Base-by-base conservation (phyloP, 2,113 vertebrate species). In the Chaetura pelagica region DNA sequence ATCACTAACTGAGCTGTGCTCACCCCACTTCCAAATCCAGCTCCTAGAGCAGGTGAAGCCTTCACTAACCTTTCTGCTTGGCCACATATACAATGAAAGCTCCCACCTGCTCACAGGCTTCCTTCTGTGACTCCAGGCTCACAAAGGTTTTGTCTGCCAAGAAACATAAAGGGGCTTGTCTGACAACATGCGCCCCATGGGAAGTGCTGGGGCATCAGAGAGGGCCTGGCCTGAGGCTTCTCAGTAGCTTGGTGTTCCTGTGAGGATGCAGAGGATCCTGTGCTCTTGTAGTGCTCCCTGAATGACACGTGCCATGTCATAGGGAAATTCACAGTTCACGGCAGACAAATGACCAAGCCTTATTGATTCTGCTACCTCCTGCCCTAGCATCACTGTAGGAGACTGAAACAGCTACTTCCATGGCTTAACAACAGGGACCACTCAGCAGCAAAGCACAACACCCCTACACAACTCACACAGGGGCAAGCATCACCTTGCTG, bases 161-260 rank as follows among this genome's bases (percentile, higher is more conserved):
- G 44, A 71, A 69, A 61, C 32, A 38, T 4, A 10, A 77, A 59
- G 77, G 77, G 11, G 38, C 7, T 58, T 80, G 89, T 84, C 68
- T 48, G 30, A 42, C 15, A n/a, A 42, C 12, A 73, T 1, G 3
- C 21, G 34, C 10, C 4, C 24, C 2, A 1, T 35, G 10, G 34
- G 24, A 40, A 27, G 32, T 46, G 17, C n/a, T 61, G 71, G 13
- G 15, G 23, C 26, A 42, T 38, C 54, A 72, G 34, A 76, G 20
- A 26, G 16, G 58, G 49, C 2, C 54, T 59, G 32, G 40, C 0
- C 1, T 71, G 62, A 57, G 34, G 19, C 20, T 82, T 52, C 12
- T 27, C 63, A 15, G 2, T 44, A 46, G 24, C 27, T n/a, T 42
- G 10, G 13, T 66, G 10, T 4, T 75, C 51, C 32, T 4, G 3